phyloP scores from a whole-genome alignment of 2,797 vertebrate species.

The Pangasius djambal region DNA sequence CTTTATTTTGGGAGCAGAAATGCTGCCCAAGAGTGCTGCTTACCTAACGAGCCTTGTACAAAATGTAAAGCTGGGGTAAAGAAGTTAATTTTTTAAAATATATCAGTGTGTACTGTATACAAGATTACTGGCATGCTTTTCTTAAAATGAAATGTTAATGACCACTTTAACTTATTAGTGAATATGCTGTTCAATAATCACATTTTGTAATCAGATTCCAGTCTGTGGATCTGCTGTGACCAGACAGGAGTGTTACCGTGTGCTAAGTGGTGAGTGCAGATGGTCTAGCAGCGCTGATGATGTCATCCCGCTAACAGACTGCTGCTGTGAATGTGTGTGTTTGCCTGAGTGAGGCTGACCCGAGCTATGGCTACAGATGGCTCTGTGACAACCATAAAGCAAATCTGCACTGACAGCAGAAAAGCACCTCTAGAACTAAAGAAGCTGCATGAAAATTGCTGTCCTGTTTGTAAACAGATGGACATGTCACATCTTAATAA shows the following conservation, averaged over 20 bases:
- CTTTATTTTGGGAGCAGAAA: slow-evolving; percentile 14
- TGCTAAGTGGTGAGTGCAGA: slow-evolving; percentile 7
- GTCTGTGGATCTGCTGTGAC: neutral
- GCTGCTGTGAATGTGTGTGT: slow-evolving; percentile 1
- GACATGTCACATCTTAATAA: neutral
- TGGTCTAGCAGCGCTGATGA: neutral
- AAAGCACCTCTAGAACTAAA: neutral
- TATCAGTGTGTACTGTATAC: neutral
- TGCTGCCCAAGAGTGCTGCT: neutral
- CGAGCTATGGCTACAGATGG: neutral
- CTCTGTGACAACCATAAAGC: neutral
- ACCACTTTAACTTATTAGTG: neutral
- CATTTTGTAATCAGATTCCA: neutral
- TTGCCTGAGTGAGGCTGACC: neutral
- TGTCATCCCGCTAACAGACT: neutral
- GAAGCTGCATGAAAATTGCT: neutral
- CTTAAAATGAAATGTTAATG: neutral
- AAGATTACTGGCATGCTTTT: neutral
- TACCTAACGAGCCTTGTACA: neutral
- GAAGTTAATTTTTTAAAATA: no score
- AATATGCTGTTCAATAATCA: neutral
- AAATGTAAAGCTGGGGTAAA: neutral
- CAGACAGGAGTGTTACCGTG: neutral
- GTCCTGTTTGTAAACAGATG: slow-evolving; percentile 7
- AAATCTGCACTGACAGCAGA: neutral